Evolutionary conservation across 2,888 invertebrate species (phyloP).

Genomic region (Nymphalis c-album): DNA sequence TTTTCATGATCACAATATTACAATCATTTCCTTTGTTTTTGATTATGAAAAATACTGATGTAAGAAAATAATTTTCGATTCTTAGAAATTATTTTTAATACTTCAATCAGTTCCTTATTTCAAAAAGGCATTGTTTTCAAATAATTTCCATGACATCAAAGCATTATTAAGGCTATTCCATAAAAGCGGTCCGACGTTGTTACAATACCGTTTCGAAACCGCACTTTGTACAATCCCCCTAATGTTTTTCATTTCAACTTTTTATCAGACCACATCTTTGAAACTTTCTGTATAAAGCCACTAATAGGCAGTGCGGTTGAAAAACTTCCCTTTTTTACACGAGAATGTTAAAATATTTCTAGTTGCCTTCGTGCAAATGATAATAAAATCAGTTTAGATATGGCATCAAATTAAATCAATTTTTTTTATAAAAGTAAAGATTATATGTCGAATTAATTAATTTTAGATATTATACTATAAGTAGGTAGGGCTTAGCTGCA

Average conservation of each 20-base stretch:
- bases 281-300: constrained; percentile 60
- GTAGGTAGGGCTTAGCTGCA: too few species aligned
- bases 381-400: not conserved
- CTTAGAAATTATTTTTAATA: not conserved
- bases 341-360: constrained; percentile 19
- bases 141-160: constrained; percentile 7
- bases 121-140: constrained; percentile 2
- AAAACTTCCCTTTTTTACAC: constrained; percentile 48
- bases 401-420: not conserved
- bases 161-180: not conserved
- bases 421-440: not conserved
- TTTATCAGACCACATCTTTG: constrained; percentile 62
- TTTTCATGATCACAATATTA: too few species aligned
- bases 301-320: constrained; percentile 68
- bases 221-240: constrained; percentile 30
- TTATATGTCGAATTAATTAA: not conserved
- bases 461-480: too few species aligned
- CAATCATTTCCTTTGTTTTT: too few species aligned
- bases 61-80: not conserved
- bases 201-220: constrained; percentile 37
- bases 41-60: not conserved
- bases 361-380: constrained; percentile 8
- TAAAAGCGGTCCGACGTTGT: constrained; percentile 16
- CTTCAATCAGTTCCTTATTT: not conserved
- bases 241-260: constrained; percentile 60